These are phyloP conservation scores for Castor canadensis DNA, from an alignment of 2,113 vertebrate genomes.

Conservation along the genomic window DNA sequence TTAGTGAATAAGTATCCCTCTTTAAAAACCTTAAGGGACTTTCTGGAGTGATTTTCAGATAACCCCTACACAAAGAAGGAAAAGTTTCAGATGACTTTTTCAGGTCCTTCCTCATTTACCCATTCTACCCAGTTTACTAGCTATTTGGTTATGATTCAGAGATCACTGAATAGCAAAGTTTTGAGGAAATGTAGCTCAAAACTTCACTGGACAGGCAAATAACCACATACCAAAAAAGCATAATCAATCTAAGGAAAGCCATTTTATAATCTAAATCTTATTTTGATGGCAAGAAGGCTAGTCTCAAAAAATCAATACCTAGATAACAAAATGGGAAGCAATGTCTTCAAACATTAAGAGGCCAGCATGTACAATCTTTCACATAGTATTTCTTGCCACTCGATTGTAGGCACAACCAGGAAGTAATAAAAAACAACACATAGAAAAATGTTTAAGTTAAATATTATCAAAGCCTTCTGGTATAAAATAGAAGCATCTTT, in stretches of 20 bases:
- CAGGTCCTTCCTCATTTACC: not conserved
- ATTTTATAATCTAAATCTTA: not conserved
- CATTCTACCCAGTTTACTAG: not conserved
- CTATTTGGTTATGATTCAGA: not conserved
- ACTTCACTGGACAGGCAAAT: not conserved
- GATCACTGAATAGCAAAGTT: not conserved
- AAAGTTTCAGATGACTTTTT: not conserved
- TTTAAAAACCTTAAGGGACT: constrained; percentile 41
- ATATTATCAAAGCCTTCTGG: not conserved
- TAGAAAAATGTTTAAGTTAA: not conserved
- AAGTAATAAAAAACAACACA: not conserved
- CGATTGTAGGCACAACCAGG: not conserved
- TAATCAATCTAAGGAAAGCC: not conserved
- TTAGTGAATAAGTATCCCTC: not conserved
- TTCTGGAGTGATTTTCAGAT: not conserved
- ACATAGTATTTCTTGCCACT: not conserved
- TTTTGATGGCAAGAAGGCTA: not conserved
- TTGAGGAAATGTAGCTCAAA: not conserved
- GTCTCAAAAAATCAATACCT: not conserved
- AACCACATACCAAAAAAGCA: not conserved
- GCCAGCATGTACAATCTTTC: not conserved
- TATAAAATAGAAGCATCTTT: not conserved
- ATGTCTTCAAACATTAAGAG: not conserved
- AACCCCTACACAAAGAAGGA: not conserved
- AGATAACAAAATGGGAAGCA: not conserved